These are phyloP conservation scores for Periparus ater DNA, from an alignment of 2,797 vertebrate genomes.

Conservation along the genomic window DNA sequence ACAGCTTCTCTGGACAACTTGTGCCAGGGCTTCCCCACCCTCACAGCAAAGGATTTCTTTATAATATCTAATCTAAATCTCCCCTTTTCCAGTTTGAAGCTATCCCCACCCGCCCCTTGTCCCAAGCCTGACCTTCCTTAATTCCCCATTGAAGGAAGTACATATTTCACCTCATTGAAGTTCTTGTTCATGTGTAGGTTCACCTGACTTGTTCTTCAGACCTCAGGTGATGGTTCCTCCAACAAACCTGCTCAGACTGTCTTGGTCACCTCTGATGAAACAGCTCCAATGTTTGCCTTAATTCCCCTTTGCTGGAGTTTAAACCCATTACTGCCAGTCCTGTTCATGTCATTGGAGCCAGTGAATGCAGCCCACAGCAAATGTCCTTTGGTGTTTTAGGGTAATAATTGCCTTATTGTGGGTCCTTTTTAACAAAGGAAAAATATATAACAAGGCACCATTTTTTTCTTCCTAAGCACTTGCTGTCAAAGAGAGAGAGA, in stretches of 20 bases:
- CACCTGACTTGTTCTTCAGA: neutral
- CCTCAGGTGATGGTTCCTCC: neutral
- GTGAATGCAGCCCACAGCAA: neutral
- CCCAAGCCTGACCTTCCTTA: neutral
- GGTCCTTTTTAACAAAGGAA: neutral
- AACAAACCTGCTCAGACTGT: neutral
- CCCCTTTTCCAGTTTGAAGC: neutral
- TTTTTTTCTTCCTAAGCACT: neutral
- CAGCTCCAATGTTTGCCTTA: fast-evolving
- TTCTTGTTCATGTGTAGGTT: neutral
- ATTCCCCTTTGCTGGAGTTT: neutral
- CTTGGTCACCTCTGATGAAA: neutral
- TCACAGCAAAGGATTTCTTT: neutral
- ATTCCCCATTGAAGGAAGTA: neutral
- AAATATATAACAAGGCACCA: neutral
- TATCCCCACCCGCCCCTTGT: no score
- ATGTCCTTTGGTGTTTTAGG: neutral
- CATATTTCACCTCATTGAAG: no score
- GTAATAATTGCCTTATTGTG: neutral
- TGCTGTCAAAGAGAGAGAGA: neutral
- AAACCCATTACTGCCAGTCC: neutral
- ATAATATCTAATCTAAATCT: neutral
- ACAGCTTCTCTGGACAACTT: neutral
- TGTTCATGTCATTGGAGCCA: neutral
- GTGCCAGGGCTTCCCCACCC: fast-evolving